Evolutionary conservation across 2,888 invertebrate genomes (phyloP).

Genomic region (Plagodis dolabraria): DNA sequence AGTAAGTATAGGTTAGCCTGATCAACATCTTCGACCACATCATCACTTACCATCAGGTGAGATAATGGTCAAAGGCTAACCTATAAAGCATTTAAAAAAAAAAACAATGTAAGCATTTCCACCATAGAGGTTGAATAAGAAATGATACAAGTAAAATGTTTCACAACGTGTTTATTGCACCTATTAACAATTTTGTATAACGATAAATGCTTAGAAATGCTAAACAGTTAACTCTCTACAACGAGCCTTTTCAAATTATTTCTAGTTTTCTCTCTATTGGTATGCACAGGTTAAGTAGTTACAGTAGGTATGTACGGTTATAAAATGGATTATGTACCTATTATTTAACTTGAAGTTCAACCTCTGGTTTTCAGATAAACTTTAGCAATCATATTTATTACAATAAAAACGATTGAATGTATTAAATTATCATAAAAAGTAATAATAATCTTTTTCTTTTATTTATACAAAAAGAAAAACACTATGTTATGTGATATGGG

Average conservation of each 20-base stretch:
- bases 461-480: no score
- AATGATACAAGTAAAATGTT: slow-evolving; percentile 45
- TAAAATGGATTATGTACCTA: no score
- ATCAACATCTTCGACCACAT: no score
- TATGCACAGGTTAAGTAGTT: neutral
- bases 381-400: neutral
- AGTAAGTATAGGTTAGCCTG: no score
- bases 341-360: neutral
- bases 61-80: no score
- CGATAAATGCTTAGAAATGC: slow-evolving; percentile 27
- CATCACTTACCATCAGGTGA: no score
- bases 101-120: no score
- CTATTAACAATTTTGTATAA: slow-evolving; percentile 64
- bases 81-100: no score
- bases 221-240: slow-evolving; percentile 7
- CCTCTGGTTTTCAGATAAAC: neutral
- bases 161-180: slow-evolving; percentile 80
- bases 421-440: no score
- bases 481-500: no score
- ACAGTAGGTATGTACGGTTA: neutral
- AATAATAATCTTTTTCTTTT: no score
- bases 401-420: neutral
- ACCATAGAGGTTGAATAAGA: neutral
- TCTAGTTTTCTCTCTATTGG: slow-evolving; percentile 7
- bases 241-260: neutral